phyloP scores from a whole-genome alignment of 2,797 vertebrate genomes.

The Buphagus erythrorhynchus region DNA sequence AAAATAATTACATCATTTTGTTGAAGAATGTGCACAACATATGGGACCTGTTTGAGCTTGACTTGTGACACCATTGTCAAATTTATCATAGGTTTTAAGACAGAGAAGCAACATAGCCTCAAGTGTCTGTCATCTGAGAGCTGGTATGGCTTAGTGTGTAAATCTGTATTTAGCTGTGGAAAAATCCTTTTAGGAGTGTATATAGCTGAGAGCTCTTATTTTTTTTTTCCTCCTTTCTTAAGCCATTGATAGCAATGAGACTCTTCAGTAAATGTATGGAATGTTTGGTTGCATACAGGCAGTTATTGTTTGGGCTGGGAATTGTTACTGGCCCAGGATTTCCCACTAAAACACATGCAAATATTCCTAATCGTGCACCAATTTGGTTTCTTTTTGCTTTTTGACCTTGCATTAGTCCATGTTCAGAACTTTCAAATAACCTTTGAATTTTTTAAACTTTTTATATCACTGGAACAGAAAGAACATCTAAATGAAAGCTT shows the following conservation, averaged over 20 bases:
- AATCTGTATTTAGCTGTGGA: neutral
- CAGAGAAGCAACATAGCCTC: neutral
- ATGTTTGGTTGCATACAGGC: neutral
- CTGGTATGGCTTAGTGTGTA: neutral
- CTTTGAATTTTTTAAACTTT: slow-evolving; percentile 46
- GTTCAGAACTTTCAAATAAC: slow-evolving; percentile 1
- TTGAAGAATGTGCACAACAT: neutral
- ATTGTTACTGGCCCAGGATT: neutral
- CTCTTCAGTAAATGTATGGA: neutral
- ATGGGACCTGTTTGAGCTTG: neutral
- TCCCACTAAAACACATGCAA: neutral
- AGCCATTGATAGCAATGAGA: neutral
- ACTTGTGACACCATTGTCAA: neutral
- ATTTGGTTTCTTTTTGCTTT: neutral
- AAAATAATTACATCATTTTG: neutral
- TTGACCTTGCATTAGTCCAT: neutral
- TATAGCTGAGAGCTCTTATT: neutral
- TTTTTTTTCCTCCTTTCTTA: neutral
- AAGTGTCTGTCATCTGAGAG: neutral
- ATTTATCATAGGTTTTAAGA: neutral
- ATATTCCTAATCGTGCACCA: neutral
- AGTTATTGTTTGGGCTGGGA: neutral
- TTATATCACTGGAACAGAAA: slow-evolving; percentile 40
- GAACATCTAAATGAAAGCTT: slow-evolving; percentile 39
- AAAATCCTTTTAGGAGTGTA: neutral